phyloP scores from a whole-genome alignment of 2,113 vertebrate genomes.

The Junco hyemalis region DNA sequence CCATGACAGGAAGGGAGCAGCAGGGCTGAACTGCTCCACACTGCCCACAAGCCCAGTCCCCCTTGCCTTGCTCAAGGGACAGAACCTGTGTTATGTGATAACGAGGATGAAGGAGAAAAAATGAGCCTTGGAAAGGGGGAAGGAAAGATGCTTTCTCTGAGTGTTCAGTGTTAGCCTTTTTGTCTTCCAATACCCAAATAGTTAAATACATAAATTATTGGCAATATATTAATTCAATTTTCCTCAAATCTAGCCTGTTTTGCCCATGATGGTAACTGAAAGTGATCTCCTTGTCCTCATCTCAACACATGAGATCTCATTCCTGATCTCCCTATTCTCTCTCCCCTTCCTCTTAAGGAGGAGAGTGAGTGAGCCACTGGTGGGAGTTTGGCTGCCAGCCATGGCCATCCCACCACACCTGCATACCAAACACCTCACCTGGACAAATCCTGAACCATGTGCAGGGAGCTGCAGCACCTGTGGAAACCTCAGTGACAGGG shows the following conservation, averaged over 20 bases:
- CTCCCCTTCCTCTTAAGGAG: neutral
- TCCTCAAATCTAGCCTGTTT: neutral
- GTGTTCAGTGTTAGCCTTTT: neutral
- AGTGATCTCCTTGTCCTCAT: neutral
- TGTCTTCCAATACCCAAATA: neutral
- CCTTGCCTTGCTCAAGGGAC: neutral
- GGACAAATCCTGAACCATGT: neutral
- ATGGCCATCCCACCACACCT: neutral
- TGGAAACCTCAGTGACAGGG: neutral
- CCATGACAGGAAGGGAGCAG: neutral
- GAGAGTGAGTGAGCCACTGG: rapidly evolving
- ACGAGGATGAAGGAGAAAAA: neutral
- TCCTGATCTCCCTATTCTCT: neutral
- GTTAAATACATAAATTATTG: neutral
- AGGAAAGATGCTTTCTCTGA: neutral
- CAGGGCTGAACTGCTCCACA: neutral
- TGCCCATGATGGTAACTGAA: neutral
- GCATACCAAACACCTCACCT: neutral
- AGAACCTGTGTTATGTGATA: neutral
- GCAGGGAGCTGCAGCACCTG: neutral
- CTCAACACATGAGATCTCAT: neutral
- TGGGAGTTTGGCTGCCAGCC: neutral
- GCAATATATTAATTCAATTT: neutral
- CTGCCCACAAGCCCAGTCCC: rapidly evolving
- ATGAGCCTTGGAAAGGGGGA: neutral